phyloP scores from a whole-genome alignment of 2,888 invertebrate genomes.

The Phragmatobia fuliginosa region DNA sequence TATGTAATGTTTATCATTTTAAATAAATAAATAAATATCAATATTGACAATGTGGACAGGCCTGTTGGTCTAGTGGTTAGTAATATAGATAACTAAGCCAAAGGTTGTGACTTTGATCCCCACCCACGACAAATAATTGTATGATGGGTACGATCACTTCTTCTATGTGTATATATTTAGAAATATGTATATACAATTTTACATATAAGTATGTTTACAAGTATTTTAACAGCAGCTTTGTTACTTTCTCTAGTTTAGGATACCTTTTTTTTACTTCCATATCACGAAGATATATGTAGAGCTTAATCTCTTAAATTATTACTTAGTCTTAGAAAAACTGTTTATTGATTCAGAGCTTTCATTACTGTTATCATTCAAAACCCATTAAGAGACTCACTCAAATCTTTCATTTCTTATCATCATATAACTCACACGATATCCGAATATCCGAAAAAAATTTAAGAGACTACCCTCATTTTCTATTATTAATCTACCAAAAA shows the following conservation, averaged over 20 bases:
- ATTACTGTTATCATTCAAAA: slow-evolving; percentile 6
- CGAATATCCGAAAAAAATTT: slow-evolving; percentile 24
- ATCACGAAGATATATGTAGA: not conserved
- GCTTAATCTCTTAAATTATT: not conserved
- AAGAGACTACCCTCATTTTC: slow-evolving; percentile 35
- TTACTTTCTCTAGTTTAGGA: not conserved
- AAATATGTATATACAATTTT: no score
- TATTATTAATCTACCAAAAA: slow-evolving; percentile 52
- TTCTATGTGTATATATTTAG: not conserved
- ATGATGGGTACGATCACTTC: no score
- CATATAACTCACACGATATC: slow-evolving; percentile 33
- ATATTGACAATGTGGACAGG: no score
- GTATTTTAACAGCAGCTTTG: not conserved
- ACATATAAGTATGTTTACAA: not conserved
- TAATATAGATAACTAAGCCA: no score
- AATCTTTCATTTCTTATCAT: slow-evolving; percentile 18
- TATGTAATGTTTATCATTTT: no score
- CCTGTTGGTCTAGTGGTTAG: not conserved
- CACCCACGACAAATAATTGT: not conserved
- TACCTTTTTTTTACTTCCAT: not conserved
- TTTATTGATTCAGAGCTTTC: not conserved
- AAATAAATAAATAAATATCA: no score
- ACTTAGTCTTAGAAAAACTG: not conserved
- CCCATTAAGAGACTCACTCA: slow-evolving; percentile 8
- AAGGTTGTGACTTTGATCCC: not conserved